phyloP scores from a whole-genome alignment of 2,113 vertebrate species.

The Oxygymnocypris stewartii region DNA sequence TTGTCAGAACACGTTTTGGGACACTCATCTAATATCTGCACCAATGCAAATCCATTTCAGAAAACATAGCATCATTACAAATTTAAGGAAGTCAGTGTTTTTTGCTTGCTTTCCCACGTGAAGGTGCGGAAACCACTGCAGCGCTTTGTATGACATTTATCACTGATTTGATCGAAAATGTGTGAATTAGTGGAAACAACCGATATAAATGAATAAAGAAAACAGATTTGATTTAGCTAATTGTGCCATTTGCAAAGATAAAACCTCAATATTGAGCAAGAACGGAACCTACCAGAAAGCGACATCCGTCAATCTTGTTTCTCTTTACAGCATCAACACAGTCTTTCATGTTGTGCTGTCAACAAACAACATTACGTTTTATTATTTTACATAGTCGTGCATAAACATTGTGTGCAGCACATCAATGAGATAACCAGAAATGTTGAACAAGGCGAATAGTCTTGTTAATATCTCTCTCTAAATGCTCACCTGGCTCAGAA shows the following conservation, averaged over 20 bases:
- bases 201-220: background rate
- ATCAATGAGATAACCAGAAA: background rate
- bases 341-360: constrained; percentile 79
- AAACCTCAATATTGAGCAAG: background rate
- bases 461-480: background rate
- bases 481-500: constrained; percentile 78
- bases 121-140: background rate
- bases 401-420: background rate
- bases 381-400: background rate
- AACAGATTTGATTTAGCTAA: background rate
- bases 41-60: background rate
- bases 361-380: background rate
- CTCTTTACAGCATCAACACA: constrained; percentile 69
- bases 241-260: background rate
- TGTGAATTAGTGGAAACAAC: background rate
- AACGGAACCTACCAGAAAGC: constrained; percentile 77
- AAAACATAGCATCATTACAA: background rate
- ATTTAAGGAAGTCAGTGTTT: background rate
- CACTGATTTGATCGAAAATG: background rate
- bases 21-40: background rate
- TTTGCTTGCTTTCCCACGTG: background rate
- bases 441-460: background rate
- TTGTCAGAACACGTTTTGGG: background rate
- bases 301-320: constrained; percentile 74
- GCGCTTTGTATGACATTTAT: background rate